Base-by-base conservation (phyloP, 2,888 invertebrate species). In the Luffia ferchaultella region DNA sequence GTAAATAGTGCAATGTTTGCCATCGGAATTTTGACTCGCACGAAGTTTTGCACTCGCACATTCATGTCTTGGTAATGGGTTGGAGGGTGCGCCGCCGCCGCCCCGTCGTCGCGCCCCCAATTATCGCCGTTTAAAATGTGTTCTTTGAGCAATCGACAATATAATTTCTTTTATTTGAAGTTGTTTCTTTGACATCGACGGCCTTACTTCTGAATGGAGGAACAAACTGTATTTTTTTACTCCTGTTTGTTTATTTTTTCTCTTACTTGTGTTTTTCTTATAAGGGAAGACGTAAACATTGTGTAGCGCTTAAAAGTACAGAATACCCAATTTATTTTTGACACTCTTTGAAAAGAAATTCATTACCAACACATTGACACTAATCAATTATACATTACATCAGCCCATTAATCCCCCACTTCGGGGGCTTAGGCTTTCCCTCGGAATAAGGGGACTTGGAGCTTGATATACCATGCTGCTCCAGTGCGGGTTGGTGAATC, bases 51-150 rank as follows among this genome's bases (percentile, higher is more conserved):
- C 76, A 70, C 70, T 74, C 66, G 68, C 68, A 63, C 63, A 63
- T 64, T 76, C 74, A 75, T 73, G 69, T 69, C 62, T 68, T 71
- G 67, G 71, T 76, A 76, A 75, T 75, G 70, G 70, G 60, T 72
- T 68, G 55, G 65, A 64, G 62, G 63, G 48, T 16, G 52, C 30
- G 61, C 20, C 49, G 49, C 64, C 60, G 57, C 59, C 65, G 60
- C 58, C 42, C 17, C 63, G 62, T 67, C 65, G 62, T 64, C 63
- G 64, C 62, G 63, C 61, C 64, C 61, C 62, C 66, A 64, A 72
- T 73, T 70, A 76, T 75, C 71, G 67, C 74, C 70, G 68, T 75
- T 75, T 75, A 76, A 77, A 82, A 76, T 73, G 74, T 68, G 67
- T 71, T 68, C 67, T 68, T 67, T 65, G 65, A 63, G 65, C 68